Conservation (phyloP, 2,797 vertebrate species). For the Myiothlypis chrysogaster region DNA sequence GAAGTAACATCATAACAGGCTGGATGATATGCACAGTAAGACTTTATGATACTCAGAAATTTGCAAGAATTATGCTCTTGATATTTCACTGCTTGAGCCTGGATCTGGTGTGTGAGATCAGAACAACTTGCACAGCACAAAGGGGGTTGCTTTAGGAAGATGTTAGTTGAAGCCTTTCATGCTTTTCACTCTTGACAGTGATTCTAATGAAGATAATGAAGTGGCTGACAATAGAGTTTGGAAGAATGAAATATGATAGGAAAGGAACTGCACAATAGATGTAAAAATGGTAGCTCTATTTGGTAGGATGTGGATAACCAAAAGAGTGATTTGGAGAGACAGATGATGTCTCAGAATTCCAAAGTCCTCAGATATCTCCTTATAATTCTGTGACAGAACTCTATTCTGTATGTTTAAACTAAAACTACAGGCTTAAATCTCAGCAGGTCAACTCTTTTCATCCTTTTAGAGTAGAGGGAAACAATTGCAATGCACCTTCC, state of each 20-base stretch:
- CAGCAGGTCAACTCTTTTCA: not conserved
- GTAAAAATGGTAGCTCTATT: not conserved
- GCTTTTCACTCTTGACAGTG: slow-evolving; percentile 27
- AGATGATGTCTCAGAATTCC: not conserved
- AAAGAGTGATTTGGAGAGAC: slow-evolving; percentile 9
- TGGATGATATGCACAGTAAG: not conserved
- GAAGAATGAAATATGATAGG: not conserved
- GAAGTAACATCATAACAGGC: slow-evolving; percentile 20
- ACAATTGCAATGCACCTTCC: not conserved
- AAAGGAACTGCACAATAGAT: not conserved
- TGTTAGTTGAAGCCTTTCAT: slow-evolving; percentile 16
- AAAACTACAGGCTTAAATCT: not conserved
- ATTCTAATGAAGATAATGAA: slow-evolving; percentile 46
- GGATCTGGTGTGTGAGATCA: not conserved
- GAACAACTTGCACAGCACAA: not conserved
- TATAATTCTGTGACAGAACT: not conserved
- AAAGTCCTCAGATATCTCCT: not conserved
- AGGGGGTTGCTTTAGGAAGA: not conserved
- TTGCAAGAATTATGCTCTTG: slow-evolving; percentile 38
- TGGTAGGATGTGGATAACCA: not conserved
- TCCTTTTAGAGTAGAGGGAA: not conserved
- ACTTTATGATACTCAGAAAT: slow-evolving; percentile 26
- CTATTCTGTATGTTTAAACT: not conserved
- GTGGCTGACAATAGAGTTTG: slow-evolving; percentile 6
- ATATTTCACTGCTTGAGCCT: slow-evolving; percentile 13